A percentile compares a stretch with the other conserved stretches of the same genome.
Evolutionary conservation across 1,140 invertebrate species (phyloP).

Genomic region (Bombus confusus): DNA sequence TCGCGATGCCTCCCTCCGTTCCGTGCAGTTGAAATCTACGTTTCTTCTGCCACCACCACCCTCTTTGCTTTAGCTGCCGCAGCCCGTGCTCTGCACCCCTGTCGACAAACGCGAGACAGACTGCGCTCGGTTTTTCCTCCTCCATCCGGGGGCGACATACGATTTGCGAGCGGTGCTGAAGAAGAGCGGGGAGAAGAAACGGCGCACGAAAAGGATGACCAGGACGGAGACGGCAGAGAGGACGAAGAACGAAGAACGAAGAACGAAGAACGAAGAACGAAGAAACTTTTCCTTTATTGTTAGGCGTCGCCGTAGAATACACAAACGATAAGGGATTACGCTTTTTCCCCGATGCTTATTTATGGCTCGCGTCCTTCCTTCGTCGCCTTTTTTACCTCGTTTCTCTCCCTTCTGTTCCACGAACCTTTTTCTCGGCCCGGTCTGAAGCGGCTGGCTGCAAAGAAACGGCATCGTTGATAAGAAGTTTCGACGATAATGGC

Average conservation of each 20-base stretch:
- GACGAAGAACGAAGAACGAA: too few relatives aligned
- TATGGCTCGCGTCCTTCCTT: constrained; percentile 33
- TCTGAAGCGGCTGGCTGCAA: not conserved
- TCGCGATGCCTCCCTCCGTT: not conserved
- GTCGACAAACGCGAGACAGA: constrained; percentile 8
- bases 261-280: not conserved
- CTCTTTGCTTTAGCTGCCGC: not conserved
- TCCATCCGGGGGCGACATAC: constrained; percentile 5
- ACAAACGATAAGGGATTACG: constrained; percentile 54
- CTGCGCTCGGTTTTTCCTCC: constrained; percentile 3
- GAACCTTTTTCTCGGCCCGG: constrained; percentile 5
- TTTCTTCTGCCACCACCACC: constrained; percentile 36
- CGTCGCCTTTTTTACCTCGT: constrained; percentile 18
- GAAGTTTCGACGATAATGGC: constrained; percentile 43
- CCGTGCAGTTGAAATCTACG: constrained; percentile 29
- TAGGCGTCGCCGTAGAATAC: constrained; percentile 37
- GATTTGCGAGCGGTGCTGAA: not conserved
- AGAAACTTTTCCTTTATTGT: constrained; percentile 51
- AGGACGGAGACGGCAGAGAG: not conserved
- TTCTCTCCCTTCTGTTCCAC: constrained; percentile 17
- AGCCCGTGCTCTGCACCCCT: not conserved
- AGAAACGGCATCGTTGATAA: constrained; percentile 30
- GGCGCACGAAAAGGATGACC: not conserved
- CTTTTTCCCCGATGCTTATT: constrained; percentile 54
- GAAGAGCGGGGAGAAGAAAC: not conserved